phyloP scores from a whole-genome alignment of 2,113 vertebrate genomes.

The Lipophrys pholis region DNA sequence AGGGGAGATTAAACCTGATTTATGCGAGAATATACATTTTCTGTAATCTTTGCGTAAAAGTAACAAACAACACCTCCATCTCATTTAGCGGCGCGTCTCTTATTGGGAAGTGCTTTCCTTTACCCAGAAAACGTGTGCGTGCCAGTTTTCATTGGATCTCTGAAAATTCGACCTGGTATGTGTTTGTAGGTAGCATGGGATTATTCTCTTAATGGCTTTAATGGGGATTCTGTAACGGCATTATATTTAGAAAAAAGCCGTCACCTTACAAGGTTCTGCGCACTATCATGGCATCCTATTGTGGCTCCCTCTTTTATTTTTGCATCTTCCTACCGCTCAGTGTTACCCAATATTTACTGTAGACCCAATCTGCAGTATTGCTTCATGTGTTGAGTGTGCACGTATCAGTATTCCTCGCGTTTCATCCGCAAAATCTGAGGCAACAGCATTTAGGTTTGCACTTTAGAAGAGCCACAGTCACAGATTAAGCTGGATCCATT shows the following conservation, averaged over 20 bases:
- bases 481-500: slow-evolving; percentile 81
- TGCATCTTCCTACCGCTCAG: neutral
- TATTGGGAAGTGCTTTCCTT: slow-evolving; percentile 8
- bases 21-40: slow-evolving; percentile 62
- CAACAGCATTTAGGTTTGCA: slow-evolving; percentile 71
- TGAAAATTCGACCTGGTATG: slow-evolving; percentile 42
- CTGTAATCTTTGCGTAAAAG: slow-evolving; percentile 64
- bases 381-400: slow-evolving; percentile 28
- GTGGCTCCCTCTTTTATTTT: slow-evolving; percentile 25
- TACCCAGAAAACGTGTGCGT: slow-evolving; percentile 31
- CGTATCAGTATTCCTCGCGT: slow-evolving; percentile 34
- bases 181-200: slow-evolving; percentile 65
- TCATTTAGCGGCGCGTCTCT: slow-evolving; percentile 11
- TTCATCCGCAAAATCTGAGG: slow-evolving; percentile 53
- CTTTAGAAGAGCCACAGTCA: slow-evolving; percentile 68
- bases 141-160: slow-evolving; percentile 52
- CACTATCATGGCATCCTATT: slow-evolving; percentile 34
- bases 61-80: slow-evolving; percentile 60
- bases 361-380: slow-evolving; percentile 38
- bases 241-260: slow-evolving; percentile 54
- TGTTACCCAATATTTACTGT: neutral
- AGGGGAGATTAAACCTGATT: slow-evolving; percentile 68
- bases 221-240: slow-evolving; percentile 66
- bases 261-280: slow-evolving; percentile 10
- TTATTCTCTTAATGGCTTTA: slow-evolving; percentile 75